Conservation (phyloP, 2,113 vertebrate genomes). For the Apaloderma vittatum region DNA sequence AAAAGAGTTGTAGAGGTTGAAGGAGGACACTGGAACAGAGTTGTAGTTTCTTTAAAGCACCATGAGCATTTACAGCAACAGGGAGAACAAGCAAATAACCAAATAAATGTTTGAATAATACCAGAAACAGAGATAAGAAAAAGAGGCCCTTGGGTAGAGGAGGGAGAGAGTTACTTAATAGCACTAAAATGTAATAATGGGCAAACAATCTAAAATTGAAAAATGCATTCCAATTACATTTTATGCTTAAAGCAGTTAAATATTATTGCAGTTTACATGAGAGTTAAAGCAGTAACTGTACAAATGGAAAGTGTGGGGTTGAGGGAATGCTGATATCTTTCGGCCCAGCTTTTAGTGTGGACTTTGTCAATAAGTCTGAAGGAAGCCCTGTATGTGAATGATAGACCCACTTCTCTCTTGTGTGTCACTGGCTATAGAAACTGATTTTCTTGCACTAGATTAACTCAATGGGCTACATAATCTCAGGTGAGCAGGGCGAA, state of each 20-base stretch:
- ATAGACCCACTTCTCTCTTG: neutral
- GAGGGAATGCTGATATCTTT: neutral
- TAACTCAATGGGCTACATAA: neutral
- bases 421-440: neutral
- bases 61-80: neutral
- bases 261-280: conserved; percentile 14
- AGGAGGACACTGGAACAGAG: neutral
- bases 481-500: neutral
- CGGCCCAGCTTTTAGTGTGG: neutral
- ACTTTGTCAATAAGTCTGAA: neutral
- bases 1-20: neutral
- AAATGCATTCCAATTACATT: conserved; percentile 35
- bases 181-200: neutral
- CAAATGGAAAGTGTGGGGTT: neutral
- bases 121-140: neutral
- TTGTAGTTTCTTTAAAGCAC: neutral
- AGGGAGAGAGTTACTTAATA: neutral
- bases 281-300: neutral
- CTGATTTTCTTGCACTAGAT: neutral
- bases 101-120: conserved; percentile 18
- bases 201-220: conserved; percentile 21
- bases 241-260: conserved; percentile 51
- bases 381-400: neutral
- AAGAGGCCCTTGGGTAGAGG: conserved; percentile 4
- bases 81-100: neutral